Evolutionary conservation across 2,888 invertebrate genomes (phyloP).

Genomic region (Calliphora vomitoria): DNA sequence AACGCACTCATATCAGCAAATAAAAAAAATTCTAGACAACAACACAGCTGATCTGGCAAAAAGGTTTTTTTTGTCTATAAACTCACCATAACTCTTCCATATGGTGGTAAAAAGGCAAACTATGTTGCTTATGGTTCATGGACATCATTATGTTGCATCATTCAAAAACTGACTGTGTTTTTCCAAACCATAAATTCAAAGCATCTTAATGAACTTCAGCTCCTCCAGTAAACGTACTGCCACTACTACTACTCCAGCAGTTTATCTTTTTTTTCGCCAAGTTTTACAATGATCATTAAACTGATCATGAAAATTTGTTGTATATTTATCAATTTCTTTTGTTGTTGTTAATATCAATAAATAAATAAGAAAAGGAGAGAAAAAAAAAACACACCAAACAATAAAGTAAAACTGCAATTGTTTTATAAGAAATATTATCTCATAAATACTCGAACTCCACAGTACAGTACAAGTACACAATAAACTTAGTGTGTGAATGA

Average conservation of each 20-base stretch:
- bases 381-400: conserved; percentile 27
- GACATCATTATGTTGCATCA: conserved; percentile 61
- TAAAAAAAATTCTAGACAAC: background rate
- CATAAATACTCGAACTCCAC: conserved; percentile 52
- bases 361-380: conserved; percentile 32
- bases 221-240: background rate
- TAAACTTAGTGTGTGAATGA: conserved; percentile 58
- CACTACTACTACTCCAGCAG: background rate
- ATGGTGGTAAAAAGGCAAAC: background rate
- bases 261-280: background rate
- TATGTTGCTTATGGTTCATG: conserved; percentile 40
- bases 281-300: conserved; percentile 58
- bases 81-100: background rate
- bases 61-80: background rate
- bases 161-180: conserved; percentile 17
- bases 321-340: conserved; percentile 50
- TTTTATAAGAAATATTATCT: conserved; percentile 68
- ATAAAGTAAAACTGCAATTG: conserved; percentile 67
- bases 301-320: conserved; percentile 65
- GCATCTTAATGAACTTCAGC: conserved; percentile 68
- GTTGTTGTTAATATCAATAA: conserved; percentile 59
- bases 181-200: conserved; percentile 61
- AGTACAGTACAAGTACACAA: background rate
- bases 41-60: conserved; percentile 6
- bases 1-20: background rate